Evolutionary conservation across 1,140 invertebrate species (phyloP), one percentile per base, ranked within the genome.

Genomic region (Scaptomyza graminum): DNA sequence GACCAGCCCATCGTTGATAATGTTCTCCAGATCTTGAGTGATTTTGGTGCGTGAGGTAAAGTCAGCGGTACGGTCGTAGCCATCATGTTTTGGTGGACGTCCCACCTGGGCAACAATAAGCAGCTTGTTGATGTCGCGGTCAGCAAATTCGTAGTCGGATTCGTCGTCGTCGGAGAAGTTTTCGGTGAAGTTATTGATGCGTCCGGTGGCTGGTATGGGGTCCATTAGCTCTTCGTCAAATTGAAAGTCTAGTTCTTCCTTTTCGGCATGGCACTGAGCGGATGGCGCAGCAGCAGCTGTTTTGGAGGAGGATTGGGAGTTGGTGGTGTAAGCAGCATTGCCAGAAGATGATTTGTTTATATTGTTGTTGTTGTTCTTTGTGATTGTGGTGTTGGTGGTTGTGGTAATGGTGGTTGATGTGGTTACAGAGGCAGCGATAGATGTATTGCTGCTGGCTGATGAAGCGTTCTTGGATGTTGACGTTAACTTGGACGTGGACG

Each of bases 181-280:
- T 67, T 94, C 93, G 13, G 95, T 96, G 88, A 98, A 98, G 49
- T 95, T 96, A 93, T 98, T 96, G 94, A 70, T 96, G 74, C 54
- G 94, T 87, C 94, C 95, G 64, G 93, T 94, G 16, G 95, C 94
- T 15, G 94, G 92, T 85, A 92, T 92, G 62, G 94, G 93, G 63
- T 95, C 93, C 72, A 97, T 96, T 39, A 98, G 92, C 91, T 99
- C 98, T 93, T 99, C 98, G 91, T 99, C 98, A 93, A 99, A 98
- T 93, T 98, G 96, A 93, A 99, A 99, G 92, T 98, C 97, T 62
- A 99, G 92, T 91, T 99, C 98, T 92, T 98, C 97, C 66, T 95
- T 94, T 91, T 95, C 94, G 77, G 93, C 92, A 74, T 87, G 92
- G 69, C 64, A 70, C 73, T 90, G 92, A 74, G 82, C 71, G 74